Conservation (phyloP, 2,888 invertebrate genomes). For the Acrobasis repandana region DNA sequence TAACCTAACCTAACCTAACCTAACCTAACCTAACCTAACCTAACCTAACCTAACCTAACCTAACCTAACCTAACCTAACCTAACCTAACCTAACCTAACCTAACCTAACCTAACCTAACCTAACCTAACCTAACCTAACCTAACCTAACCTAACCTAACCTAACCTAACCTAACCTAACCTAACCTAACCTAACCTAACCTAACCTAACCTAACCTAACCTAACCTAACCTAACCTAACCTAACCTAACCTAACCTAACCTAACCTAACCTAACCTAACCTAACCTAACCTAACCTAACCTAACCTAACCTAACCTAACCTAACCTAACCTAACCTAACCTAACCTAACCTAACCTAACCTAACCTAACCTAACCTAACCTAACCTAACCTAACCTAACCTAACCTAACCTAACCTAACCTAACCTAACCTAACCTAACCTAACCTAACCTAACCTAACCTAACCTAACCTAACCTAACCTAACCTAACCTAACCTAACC, state of each 20-base stretch:
- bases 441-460: conserved; percentile 25
- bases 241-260: no score
- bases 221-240: no score
- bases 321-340: conserved; percentile 23
- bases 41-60: conserved; percentile 33
- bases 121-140: conserved; percentile 25
- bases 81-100: conserved; percentile 33
- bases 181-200: conserved; percentile 30
- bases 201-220: no score
- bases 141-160: conserved; percentile 26
- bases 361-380: conserved; percentile 22
- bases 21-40: conserved; percentile 35
- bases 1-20: conserved; percentile 32
- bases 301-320: conserved; percentile 24
- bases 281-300: no score
- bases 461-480: conserved; percentile 26
- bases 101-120: conserved; percentile 29
- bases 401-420: conserved; percentile 23
- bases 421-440: conserved; percentile 23
- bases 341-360: conserved; percentile 26
- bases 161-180: conserved; percentile 29
- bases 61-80: conserved; percentile 32
- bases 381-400: conserved; percentile 23
- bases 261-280: no score
- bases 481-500: conserved; percentile 24